A percentile compares a stretch with the other conserved stretches of the same genome.
These are phyloP conservation scores for Mellilla xanthometata DNA, from an alignment of 2,888 invertebrate species.

Conservation along the genomic window DNA sequence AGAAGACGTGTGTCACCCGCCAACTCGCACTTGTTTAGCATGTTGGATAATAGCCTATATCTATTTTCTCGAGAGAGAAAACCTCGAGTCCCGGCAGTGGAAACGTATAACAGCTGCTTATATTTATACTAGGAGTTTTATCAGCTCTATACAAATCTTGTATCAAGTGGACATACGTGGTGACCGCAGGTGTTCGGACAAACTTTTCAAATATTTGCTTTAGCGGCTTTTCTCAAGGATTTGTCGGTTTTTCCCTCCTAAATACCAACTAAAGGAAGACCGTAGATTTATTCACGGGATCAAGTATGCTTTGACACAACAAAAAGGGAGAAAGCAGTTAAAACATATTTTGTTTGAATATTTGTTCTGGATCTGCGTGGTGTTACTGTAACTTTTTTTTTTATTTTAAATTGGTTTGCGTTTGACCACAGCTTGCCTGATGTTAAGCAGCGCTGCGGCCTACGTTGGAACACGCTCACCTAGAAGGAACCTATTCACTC, in stretches of 20 bases:
- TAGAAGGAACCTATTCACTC: too few relatives aligned
- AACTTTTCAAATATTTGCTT: slow-evolving; percentile 80
- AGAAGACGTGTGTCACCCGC: too few relatives aligned
- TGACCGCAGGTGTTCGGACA: slow-evolving; percentile 71
- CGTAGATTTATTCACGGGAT: slow-evolving; percentile 71
- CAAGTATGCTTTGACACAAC: slow-evolving; percentile 80
- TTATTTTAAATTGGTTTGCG: too few relatives aligned
- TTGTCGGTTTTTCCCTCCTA: slow-evolving; percentile 56
- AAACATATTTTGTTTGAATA: slow-evolving; percentile 58
- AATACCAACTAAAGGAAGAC: slow-evolving; percentile 50
- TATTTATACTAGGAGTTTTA: slow-evolving; percentile 20
- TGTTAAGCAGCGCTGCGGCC: too few relatives aligned
- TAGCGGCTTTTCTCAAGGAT: slow-evolving; percentile 68
- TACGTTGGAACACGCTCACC: too few relatives aligned
- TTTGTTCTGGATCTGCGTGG: slow-evolving; percentile 46
- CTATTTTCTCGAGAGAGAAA: too few relatives aligned
- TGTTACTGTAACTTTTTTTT: slow-evolving; percentile 9
- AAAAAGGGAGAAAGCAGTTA: slow-evolving; percentile 53
- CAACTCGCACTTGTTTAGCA: too few relatives aligned
- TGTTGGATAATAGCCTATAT: too few relatives aligned
- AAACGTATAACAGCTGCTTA: not conserved
- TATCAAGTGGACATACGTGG: slow-evolving; percentile 61
- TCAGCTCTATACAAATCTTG: slow-evolving; percentile 41
- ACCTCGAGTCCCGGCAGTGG: too few relatives aligned
- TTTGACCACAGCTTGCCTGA: too few relatives aligned